phyloP scores from a whole-genome alignment of 2,113 vertebrate genomes.

The Nymphicus hollandicus region DNA sequence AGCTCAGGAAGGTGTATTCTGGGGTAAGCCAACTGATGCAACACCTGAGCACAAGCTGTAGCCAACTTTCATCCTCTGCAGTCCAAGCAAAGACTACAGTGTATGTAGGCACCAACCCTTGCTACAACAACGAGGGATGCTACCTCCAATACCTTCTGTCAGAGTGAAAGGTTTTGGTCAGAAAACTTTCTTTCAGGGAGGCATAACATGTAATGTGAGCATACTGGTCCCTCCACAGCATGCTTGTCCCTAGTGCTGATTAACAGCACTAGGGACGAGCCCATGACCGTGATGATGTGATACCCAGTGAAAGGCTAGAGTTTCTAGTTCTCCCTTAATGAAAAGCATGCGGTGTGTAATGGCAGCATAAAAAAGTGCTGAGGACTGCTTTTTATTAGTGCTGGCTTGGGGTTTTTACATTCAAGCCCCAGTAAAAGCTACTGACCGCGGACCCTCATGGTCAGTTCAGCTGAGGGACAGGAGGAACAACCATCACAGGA shows the following conservation, averaged over 20 bases:
- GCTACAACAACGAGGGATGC: not conserved
- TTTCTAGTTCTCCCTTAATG: slow-evolving; percentile 6
- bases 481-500: not conserved
- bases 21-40: not conserved
- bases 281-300: not conserved
- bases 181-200: not conserved
- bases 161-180: not conserved
- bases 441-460: not conserved
- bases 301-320: not conserved
- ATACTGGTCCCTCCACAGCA: not conserved
- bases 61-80: not conserved
- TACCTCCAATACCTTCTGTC: not conserved
- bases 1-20: not conserved
- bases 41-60: not conserved
- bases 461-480: not conserved
- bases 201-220: fast-evolving
- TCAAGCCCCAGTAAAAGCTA: not conserved
- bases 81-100: not conserved
- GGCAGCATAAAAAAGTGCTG: not conserved
- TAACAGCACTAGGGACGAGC: not conserved
- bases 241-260: not conserved
- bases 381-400: slow-evolving; percentile 5
- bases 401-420: not conserved
- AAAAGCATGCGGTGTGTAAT: slow-evolving; percentile 25
- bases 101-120: not conserved